Evolutionary conservation across 2,797 vertebrate species (phyloP).

Genomic region (Etheostoma nigrum): DNA sequence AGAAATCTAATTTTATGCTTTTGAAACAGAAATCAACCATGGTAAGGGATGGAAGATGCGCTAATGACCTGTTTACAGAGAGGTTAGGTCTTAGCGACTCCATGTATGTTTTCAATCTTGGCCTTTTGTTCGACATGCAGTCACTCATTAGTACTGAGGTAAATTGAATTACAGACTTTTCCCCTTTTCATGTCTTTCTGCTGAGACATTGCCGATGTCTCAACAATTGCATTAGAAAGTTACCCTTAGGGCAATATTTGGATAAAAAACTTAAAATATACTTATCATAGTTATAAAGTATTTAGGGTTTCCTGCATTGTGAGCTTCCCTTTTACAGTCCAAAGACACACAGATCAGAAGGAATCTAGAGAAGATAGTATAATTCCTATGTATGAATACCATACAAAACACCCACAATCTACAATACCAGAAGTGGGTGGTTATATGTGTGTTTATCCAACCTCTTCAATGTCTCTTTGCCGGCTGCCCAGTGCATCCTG

Average conservation of each 20-base stretch:
- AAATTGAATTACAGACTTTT: conserved; percentile 33
- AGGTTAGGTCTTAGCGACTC: conserved; percentile 10
- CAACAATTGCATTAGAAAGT: conserved; percentile 7
- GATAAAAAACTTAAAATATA: conserved; percentile 17
- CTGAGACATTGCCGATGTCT: conserved; percentile 2
- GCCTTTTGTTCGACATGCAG: conserved; percentile 26
- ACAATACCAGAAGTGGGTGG: not conserved
- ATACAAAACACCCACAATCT: not conserved
- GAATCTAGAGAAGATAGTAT: not conserved
- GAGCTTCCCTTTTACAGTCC: not conserved
- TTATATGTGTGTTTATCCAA: conserved; percentile 12
- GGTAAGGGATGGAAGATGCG: not conserved
- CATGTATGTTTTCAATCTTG: conserved; percentile 16
- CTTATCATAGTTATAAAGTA: not conserved
- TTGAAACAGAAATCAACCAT: conserved; percentile 21
- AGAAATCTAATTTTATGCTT: conserved; percentile 26
- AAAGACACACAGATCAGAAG: not conserved
- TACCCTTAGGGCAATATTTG: not conserved
- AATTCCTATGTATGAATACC: conserved; percentile 5
- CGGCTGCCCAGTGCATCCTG: conserved; percentile 12
- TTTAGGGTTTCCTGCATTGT: not conserved
- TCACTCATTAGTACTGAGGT: conserved; percentile 12
- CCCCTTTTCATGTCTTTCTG: conserved; percentile 23
- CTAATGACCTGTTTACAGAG: not conserved
- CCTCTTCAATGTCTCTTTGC: not conserved